phyloP scores from a whole-genome alignment of 2,888 invertebrate genomes.

The Xestia rhomboidea region DNA sequence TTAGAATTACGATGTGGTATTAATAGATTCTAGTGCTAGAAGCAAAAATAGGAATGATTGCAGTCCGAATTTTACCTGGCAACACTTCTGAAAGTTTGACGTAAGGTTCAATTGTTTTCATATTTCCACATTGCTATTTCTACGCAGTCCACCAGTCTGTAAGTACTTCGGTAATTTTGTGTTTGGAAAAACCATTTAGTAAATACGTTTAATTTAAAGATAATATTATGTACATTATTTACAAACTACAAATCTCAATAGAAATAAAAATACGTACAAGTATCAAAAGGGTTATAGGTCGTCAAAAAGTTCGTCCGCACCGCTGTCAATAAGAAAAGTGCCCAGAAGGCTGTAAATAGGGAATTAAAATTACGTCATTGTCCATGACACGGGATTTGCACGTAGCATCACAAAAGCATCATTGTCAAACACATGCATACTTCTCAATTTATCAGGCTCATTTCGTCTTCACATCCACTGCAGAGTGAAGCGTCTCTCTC shows the following conservation, averaged over 20 bases:
- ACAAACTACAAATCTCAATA: too few relatives aligned
- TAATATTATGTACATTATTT: too few relatives aligned
- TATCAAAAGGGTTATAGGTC: too few relatives aligned
- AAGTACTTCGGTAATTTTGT: too few relatives aligned
- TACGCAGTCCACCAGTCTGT: too few relatives aligned
- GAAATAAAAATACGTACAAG: too few relatives aligned
- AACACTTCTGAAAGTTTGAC: conserved; percentile 15
- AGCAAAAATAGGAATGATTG: conserved; percentile 8
- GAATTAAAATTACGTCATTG: too few relatives aligned
- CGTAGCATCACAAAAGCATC: neutral
- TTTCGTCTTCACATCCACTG: neutral
- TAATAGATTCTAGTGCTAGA: conserved; percentile 10
- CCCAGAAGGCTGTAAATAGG: too few relatives aligned
- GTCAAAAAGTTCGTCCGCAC: too few relatives aligned
- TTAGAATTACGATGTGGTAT: conserved; percentile 22
- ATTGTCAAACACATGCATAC: neutral
- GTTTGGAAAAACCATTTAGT: too few relatives aligned
- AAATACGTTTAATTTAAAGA: too few relatives aligned
- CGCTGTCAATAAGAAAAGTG: too few relatives aligned
- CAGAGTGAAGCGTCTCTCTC: neutral
- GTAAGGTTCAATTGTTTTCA: conserved; percentile 11
- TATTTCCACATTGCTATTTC: neutral
- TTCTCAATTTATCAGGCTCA: neutral
- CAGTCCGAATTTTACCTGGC: conserved; percentile 2
- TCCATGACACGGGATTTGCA: neutral